Percentiles rank a stretch among this genome's conserved stretches.
These are phyloP conservation scores for Chironomus striatipennis DNA, from an alignment of 1,140 invertebrate genomes.

Conservation along the genomic window DNA sequence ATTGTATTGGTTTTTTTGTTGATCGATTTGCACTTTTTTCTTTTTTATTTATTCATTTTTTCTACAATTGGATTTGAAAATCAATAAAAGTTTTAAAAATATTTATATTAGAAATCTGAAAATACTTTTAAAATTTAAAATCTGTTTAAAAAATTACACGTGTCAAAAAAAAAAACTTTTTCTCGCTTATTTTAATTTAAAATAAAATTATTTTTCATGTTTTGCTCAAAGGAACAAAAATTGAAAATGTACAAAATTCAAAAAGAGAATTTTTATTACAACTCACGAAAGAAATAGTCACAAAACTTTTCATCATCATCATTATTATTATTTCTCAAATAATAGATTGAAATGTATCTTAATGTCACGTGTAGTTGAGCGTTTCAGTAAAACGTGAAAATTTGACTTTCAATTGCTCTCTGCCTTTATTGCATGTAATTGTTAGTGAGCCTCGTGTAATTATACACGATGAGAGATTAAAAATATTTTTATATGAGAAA, in stretches of 20 bases:
- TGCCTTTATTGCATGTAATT: slow-evolving; percentile 9
- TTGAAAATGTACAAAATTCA: no score
- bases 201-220: no score
- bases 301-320: not conserved
- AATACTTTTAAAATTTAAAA: not conserved
- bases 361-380: slow-evolving; percentile 5
- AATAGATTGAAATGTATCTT: not conserved
- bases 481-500: no score
- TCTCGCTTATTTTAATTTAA: no score
- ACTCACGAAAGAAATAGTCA: not conserved
- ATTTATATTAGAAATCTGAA: no score
- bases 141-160: not conserved
- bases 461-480: not conserved
- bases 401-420: slow-evolving; percentile 8
- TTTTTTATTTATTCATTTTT: no score
- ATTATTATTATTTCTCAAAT: not conserved
- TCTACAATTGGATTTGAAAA: no score
- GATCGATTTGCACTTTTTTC: no score
- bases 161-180: not conserved
- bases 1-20: no score
- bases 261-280: not conserved
- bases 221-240: no score
- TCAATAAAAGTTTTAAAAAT: no score
- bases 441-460: not conserved
- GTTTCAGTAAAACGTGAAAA: slow-evolving; percentile 4